Base-by-base conservation (phyloP, 2,797 vertebrate genomes). In the Melanotaenia pygmaea region DNA sequence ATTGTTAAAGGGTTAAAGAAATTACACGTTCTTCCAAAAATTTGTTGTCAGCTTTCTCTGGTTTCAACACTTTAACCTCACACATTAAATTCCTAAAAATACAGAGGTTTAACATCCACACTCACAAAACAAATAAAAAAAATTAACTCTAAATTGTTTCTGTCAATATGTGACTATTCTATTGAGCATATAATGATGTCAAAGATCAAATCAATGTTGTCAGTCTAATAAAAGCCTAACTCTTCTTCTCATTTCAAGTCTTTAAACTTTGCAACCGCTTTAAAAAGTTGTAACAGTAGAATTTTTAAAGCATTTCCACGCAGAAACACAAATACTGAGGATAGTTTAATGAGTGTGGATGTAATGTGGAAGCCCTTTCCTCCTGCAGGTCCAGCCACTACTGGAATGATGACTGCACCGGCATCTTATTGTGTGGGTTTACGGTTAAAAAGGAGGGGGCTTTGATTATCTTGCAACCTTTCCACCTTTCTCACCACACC, bases 381-480 rank as follows among this genome's bases (percentile, higher is more conserved):
- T 86, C 68, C 80, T 28, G 54, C 35, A 38, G 70, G 83, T 79
- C 84, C 86, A 82, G 84, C 54, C 74, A 16, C 68, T 64, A 74
- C 84, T 79, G 76, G 69, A 82, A 59, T 81, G 83, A 90, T 70
- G 84, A 77, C 85, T 83, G 79, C 83, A 26, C 64, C 84, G 87
- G 85, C 84, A 88, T 89, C 89, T 30, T 90, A 89, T 86, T 88
- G 85, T 89, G 80, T 86, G 85, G 90, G 85, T 88, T 88, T 86
- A 84, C 45, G 38, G 35, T 37, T 10, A 35, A 87, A 20, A 51
- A 80, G 83, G 80, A 70, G 76, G 67, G 81, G 82, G 82, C 80
- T 82, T 87, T 92, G 85, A 90, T 89, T 86, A 89, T 10, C 2
- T 35, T 35, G 34, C 34, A 35, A 7, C 34, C 82, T 86, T 53